Percentiles rank a stretch among this genome's conserved stretches.
phyloP scores from a whole-genome alignment of 2,888 invertebrate genomes.

The Gnatocerus cornutus region DNA sequence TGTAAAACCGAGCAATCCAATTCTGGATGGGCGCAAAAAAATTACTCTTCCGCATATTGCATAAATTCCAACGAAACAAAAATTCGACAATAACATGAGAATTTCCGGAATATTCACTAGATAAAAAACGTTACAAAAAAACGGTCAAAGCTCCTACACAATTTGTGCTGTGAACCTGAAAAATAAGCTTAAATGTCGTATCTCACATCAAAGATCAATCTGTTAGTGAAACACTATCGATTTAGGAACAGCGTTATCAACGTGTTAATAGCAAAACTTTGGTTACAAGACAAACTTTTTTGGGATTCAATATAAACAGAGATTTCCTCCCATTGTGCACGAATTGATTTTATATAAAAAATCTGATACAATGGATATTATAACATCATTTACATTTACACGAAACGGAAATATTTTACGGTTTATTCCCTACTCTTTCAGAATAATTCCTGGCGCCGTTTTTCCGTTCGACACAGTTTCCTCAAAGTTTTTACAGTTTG shows the following conservation, averaged over 20 bases:
- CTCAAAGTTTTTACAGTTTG: constrained; percentile 1
- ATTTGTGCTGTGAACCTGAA: constrained; percentile 27
- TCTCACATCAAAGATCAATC: constrained; percentile 4
- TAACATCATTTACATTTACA: constrained; percentile 18
- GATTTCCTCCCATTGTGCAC: background rate
- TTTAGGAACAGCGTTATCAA: constrained; percentile 12
- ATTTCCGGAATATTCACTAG: background rate
- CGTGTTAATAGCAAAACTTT: constrained; percentile 29
- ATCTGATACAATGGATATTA: constrained; percentile 11
- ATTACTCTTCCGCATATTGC: constrained; percentile 28
- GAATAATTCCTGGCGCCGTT: constrained; percentile 20
- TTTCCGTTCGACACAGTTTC: constrained; percentile 20
- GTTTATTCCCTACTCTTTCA: constrained; percentile 14
- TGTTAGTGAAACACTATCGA: constrained; percentile 15
- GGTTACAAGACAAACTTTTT: constrained; percentile 7
- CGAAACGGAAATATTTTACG: constrained; percentile 14
- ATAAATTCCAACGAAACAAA: constrained; percentile 4
- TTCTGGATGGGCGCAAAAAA: constrained; percentile 33
- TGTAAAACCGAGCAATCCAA: constrained; percentile 30
- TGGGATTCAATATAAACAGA: too few species aligned
- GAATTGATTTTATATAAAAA: constrained; percentile 13
- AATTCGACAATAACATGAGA: background rate
- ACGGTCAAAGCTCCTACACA: constrained; percentile 2
- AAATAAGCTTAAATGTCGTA: constrained; percentile 12
- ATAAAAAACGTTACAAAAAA: too few species aligned